Evolutionary conservation across 2,797 vertebrate genomes (phyloP).

Genomic region (Rhodeus uyekii): DNA sequence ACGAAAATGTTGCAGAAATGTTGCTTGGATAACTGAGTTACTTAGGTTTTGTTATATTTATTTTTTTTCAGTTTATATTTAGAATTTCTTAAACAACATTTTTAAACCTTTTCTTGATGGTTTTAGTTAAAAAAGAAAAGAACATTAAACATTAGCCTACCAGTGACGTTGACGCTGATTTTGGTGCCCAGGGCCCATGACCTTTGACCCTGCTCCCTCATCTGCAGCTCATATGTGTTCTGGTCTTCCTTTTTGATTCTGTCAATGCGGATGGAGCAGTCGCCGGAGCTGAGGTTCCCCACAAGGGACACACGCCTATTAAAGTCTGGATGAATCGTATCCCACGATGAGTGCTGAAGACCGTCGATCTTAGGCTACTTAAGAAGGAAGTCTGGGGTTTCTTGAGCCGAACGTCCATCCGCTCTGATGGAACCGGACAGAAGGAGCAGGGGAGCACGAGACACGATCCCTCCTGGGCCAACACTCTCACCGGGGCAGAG

Average conservation of each 20-base stretch:
- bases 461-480: constrained; percentile 75
- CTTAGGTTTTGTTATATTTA: background rate
- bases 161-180: background rate
- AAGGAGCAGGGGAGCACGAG: constrained; percentile 82
- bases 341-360: constrained; percentile 69
- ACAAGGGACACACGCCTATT: constrained; percentile 65
- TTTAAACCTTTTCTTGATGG: background rate
- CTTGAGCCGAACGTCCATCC: constrained; percentile 62
- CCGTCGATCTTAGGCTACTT: constrained; percentile 55
- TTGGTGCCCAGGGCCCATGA: constrained; percentile 70
- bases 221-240: constrained; percentile 67
- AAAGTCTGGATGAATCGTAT: constrained; percentile 61
- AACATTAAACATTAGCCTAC: background rate
- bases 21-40: too few species aligned
- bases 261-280: constrained; percentile 78
- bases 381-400: constrained; percentile 58
- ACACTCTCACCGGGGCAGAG: constrained; percentile 65
- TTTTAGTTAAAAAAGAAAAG: background rate
- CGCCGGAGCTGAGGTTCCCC: constrained; percentile 67
- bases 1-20: background rate
- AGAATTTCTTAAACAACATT: background rate
- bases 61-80: background rate
- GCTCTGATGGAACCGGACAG: constrained; percentile 33
- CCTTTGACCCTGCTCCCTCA: constrained; percentile 65
- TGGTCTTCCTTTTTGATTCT: constrained; percentile 66